These are phyloP conservation scores for Rhyacichthys aspro DNA, from an alignment of 2,797 vertebrate genomes.

Conservation along the genomic window DNA sequence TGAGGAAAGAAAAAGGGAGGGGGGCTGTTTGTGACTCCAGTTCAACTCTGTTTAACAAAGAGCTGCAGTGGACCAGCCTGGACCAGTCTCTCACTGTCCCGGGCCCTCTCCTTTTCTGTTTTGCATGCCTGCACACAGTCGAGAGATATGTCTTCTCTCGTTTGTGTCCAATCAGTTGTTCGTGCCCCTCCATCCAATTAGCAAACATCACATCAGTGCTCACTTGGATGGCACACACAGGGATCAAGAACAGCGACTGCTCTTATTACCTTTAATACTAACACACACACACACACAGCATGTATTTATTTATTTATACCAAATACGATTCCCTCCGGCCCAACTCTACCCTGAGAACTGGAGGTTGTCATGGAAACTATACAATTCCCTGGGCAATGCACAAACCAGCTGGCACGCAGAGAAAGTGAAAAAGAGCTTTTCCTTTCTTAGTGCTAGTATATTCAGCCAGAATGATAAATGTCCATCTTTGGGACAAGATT, in stretches of 20 bases:
- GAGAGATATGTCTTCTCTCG: constrained; percentile 9
- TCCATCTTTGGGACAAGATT: no score
- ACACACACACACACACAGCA: constrained; percentile 7
- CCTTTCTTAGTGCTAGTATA: neutral
- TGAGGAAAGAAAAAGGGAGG: constrained; percentile 41
- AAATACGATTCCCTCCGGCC: constrained; percentile 53
- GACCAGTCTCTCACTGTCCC: constrained; percentile 66
- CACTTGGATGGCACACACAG: constrained; percentile 22
- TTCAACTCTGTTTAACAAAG: constrained; percentile 70
- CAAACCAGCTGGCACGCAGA: constrained; percentile 60
- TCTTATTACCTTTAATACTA: constrained; percentile 2
- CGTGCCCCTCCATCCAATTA: constrained; percentile 51
- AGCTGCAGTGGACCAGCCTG: constrained; percentile 51
- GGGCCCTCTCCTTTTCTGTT: constrained; percentile 25
- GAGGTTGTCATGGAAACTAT: constrained; percentile 76
- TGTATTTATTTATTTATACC: constrained; percentile 66
- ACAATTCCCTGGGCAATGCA: constrained; percentile 69
- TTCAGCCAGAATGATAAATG: no score
- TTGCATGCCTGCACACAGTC: constrained; percentile 40
- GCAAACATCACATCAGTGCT: constrained; percentile 45
- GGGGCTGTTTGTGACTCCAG: constrained; percentile 66
- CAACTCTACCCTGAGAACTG: constrained; percentile 67
- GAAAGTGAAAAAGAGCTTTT: constrained; percentile 21
- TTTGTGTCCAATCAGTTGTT: constrained; percentile 44
- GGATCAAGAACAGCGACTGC: constrained; percentile 22